Evolutionary conservation across 2,113 vertebrate genomes (phyloP).

Genomic region (Phocoena phocoena): DNA sequence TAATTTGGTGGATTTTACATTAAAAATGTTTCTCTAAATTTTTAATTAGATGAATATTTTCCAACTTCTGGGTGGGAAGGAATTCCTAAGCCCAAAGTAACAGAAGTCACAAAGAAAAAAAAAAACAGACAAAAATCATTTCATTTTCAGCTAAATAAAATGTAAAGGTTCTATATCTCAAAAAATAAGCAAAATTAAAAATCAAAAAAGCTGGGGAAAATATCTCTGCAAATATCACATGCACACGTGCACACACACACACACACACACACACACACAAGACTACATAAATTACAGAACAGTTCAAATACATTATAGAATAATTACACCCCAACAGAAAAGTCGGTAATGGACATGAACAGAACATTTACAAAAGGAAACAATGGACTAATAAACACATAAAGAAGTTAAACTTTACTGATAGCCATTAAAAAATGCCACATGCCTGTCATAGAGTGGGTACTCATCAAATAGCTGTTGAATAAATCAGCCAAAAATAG

Average conservation of each 20-base stretch:
- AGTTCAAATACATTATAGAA: neutral
- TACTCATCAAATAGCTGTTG: neutral
- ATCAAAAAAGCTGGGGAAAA: neutral
- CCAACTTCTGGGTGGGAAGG: neutral
- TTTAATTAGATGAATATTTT: neutral
- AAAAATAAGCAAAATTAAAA: constrained; percentile 17
- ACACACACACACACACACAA: neutral
- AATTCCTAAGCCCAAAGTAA: constrained; percentile 3
- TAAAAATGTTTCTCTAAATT: neutral
- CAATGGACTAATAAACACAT: neutral
- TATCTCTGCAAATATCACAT: neutral
- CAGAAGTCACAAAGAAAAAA: neutral
- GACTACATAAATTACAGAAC: neutral
- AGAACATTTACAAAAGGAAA: neutral
- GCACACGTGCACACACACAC: no score
- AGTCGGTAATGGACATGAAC: neutral
- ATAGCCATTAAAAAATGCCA: neutral
- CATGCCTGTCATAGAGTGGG: neutral
- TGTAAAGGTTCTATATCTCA: neutral
- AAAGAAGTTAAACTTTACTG: neutral
- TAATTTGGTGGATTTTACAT: neutral
- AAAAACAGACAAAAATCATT: neutral
- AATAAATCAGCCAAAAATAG: neutral
- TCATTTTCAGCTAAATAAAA: neutral
- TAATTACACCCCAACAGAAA: neutral